Base-by-base conservation (phyloP, 2,797 vertebrate species). In the Enteromius paludinosus region DNA sequence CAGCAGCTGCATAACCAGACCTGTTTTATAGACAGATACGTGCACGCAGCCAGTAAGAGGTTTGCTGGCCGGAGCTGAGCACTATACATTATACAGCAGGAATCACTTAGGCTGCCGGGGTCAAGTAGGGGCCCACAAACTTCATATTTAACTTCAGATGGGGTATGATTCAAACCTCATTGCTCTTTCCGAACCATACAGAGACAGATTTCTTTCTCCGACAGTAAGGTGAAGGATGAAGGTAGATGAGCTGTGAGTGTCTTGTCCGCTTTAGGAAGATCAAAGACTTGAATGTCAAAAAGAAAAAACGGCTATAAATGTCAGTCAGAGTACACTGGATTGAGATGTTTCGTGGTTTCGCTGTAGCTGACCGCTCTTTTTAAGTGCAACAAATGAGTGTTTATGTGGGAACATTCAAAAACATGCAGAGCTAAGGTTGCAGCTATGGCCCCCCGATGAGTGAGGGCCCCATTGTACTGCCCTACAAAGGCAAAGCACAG, bases 141-240 rank as follows among this genome's bases (percentile, higher is more conserved):
- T 87, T 87, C 85, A 78, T 76, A 85, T 88, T 85, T 79, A 83
- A 85, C 87, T 77, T 84, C 79, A 79, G 75, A 41, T 65, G 81
- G 20, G 38, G 69, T 79, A 43, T 79, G 75, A 86, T 76, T 77
- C 75, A 82, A 87, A 85, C 74, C 78, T 77, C 83, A 83, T 85
- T 76, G 61, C 82, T 84, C 41, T 79, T 75, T 75, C 35, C 38
- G 54, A 83, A 71, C 82, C 84, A 68, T 65, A 64, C 43, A 38
- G 41, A 68, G 38, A 66, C 41, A 41, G 59, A 43, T 6, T 1
- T 76, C 68, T 78, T 45, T 70, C 59, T 74, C 35, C 1, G n/a
- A 72, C 77, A 38, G 74, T 72, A 41, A 78, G 64, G 83, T 69
- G 52, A 66, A 35, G 61, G 78, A 85, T 71, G 71, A 77, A 84